phyloP scores from a whole-genome alignment of 2,113 vertebrate genomes.

The Oenanthe oenanthe region DNA sequence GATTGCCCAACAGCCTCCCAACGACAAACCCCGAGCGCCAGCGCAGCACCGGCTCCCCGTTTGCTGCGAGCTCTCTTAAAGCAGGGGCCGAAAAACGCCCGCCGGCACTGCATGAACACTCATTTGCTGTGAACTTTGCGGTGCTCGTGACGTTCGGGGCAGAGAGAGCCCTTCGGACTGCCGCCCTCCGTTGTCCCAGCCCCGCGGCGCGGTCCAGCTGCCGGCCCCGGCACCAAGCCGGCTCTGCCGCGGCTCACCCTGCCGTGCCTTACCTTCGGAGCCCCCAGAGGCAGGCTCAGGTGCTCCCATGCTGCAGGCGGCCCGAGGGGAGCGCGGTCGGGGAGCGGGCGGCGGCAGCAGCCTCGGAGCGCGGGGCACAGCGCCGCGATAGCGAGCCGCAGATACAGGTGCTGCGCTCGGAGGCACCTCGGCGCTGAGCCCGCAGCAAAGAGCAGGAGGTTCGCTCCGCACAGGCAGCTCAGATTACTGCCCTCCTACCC shows the following conservation, averaged over 20 bases:
- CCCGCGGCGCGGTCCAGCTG: background rate
- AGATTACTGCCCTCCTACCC: slow-evolving; percentile 77
- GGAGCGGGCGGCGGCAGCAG: background rate
- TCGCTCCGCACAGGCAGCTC: slow-evolving; percentile 69
- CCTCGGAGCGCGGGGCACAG: background rate
- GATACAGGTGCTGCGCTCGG: slow-evolving; percentile 68
- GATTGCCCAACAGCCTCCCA: background rate
- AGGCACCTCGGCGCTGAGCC: slow-evolving; percentile 49
- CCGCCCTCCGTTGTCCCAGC: background rate
- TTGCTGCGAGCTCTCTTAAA: too few species aligned
- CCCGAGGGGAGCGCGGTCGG: background rate
- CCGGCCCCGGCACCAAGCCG: background rate
- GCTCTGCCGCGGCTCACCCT: too few species aligned
- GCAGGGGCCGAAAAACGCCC: background rate
- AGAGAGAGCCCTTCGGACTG: background rate
- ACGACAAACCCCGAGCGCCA: background rate
- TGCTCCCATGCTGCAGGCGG: background rate
- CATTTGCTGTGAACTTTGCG: background rate
- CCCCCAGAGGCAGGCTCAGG: background rate
- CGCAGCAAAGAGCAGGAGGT: slow-evolving; percentile 12
- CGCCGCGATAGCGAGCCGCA: background rate
- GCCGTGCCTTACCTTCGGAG: slow-evolving; percentile 65
- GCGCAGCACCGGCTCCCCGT: fast-evolving
- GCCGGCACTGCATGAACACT: background rate
- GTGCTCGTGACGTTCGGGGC: background rate